Percentiles rank a stretch among this genome's conserved stretches.
phyloP scores from a whole-genome alignment of 1,140 invertebrate genomes.

The Thaumetopoea pityocampa region DNA sequence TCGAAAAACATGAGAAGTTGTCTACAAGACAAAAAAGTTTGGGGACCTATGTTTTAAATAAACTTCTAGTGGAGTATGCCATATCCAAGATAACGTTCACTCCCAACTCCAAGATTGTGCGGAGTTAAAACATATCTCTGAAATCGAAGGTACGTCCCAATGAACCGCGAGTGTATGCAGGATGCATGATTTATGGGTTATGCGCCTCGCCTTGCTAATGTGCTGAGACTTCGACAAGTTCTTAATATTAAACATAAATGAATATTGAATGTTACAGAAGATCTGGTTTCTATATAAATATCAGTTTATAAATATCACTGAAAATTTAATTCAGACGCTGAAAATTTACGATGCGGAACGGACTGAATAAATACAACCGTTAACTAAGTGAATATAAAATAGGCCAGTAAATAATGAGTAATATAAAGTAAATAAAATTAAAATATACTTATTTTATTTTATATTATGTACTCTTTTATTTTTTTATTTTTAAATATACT shows the following conservation, averaged over 20 bases:
- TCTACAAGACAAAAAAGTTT: too few species aligned
- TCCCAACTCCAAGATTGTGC: neutral
- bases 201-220: slow-evolving; percentile 19
- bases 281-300: neutral
- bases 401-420: too few species aligned
- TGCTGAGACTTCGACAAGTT: slow-evolving; percentile 5
- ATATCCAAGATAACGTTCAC: neutral
- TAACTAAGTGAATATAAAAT: too few species aligned
- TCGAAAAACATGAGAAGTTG: too few species aligned
- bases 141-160: slow-evolving; percentile 31
- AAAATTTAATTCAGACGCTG: neutral
- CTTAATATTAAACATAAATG: too few species aligned
- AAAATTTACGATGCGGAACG: neutral
- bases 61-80: neutral
- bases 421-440: too few species aligned
- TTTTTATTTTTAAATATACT: too few species aligned
- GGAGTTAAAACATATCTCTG: slow-evolving; percentile 21
- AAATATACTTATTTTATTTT: too few species aligned
- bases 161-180: slow-evolving; percentile 39
- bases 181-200: slow-evolving; percentile 48
- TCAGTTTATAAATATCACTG: neutral
- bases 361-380: neutral
- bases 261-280: neutral
- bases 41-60: neutral
- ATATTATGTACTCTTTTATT: too few species aligned